Evolutionary conservation across 2,113 vertebrate species (phyloP).

Genomic region (Albula glossodonta): DNA sequence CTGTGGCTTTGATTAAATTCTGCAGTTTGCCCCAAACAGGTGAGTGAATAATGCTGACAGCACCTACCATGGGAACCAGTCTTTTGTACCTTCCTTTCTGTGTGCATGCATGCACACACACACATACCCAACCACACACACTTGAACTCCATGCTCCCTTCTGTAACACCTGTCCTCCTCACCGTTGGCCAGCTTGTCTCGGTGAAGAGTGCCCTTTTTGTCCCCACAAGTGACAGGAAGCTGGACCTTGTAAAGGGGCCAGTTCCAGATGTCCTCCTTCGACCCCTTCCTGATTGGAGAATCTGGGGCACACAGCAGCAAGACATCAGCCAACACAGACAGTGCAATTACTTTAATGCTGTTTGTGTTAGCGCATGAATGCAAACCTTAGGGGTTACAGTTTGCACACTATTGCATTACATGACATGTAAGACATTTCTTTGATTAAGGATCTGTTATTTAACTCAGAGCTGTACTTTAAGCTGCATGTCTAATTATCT

Average conservation of each 20-base stretch:
- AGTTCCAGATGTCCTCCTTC: conserved; percentile 54
- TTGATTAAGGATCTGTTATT: neutral
- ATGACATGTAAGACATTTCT: neutral
- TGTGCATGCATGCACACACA: neutral
- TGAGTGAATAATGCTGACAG: no score
- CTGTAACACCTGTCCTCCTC: neutral
- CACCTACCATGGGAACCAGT: no score
- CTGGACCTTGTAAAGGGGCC: conserved; percentile 46
- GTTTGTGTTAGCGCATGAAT: neutral
- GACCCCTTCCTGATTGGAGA: conserved; percentile 52
- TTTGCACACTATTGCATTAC: neutral
- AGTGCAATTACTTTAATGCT: neutral
- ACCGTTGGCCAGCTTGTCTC: conserved; percentile 60
- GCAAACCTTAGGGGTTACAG: neutral
- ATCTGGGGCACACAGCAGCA: conserved; percentile 51
- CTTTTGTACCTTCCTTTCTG: no score
- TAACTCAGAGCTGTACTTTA: no score
- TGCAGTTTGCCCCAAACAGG: no score
- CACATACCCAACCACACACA: neutral
- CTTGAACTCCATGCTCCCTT: neutral
- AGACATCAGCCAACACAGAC: neutral
- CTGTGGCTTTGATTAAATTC: no score
- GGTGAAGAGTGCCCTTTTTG: conserved; percentile 31
- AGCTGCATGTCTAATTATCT: no score
- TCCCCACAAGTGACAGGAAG: conserved; percentile 63